Conservation (phyloP, 2,888 invertebrate species). For the Morinoia aosen region DNA sequence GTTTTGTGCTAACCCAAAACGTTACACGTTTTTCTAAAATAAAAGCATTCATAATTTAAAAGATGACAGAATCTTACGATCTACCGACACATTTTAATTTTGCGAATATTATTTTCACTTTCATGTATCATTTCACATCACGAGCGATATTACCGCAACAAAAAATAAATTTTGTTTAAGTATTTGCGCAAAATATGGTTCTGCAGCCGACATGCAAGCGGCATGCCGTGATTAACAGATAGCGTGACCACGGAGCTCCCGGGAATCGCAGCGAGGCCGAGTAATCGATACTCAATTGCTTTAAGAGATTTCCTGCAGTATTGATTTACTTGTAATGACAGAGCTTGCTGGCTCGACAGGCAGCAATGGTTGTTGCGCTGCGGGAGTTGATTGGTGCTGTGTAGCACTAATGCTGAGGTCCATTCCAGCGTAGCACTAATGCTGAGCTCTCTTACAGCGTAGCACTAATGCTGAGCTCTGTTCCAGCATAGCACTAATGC, state of each 20-base stretch:
- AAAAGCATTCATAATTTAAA: too few relatives aligned
- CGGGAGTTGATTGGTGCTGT: background rate
- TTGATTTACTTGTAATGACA: background rate
- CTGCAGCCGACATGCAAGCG: background rate
- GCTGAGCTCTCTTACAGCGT: background rate
- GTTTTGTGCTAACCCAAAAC: too few relatives aligned
- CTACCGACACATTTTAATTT: too few relatives aligned
- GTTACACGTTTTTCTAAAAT: too few relatives aligned
- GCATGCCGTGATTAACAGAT: background rate
- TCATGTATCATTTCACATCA: too few relatives aligned
- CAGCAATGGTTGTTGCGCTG: background rate
- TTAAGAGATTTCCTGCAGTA: background rate
- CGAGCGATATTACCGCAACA: too few relatives aligned
- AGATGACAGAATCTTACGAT: too few relatives aligned
- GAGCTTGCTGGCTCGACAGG: background rate
- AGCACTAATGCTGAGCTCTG: background rate
- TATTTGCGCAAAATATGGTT: too few relatives aligned
- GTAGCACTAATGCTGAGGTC: background rate
- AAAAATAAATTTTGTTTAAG: too few relatives aligned
- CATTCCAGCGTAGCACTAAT: background rate
- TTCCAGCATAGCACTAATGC: background rate
- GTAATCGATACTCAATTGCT: conserved; percentile 3
- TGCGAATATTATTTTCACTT: too few relatives aligned
- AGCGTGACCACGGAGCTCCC: background rate
- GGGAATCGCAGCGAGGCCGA: background rate